phyloP scores from a whole-genome alignment of 1,140 invertebrate species.

The Globodera rostochiensis region DNA sequence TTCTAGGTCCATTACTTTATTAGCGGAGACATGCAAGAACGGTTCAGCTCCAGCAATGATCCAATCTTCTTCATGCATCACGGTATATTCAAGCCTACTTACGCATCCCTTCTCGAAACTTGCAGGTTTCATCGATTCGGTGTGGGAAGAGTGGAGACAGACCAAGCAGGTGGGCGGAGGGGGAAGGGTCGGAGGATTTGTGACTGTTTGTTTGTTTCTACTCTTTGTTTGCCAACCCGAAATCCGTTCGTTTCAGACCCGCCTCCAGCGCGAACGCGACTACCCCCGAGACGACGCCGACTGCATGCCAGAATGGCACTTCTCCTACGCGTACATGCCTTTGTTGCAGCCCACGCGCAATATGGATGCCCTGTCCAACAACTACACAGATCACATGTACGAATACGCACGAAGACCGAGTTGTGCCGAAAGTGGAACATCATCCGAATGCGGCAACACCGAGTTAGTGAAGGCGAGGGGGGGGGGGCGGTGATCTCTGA shows the following conservation, averaged over 20 bases:
- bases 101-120: constrained; percentile 26
- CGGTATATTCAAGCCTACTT: constrained; percentile 34
- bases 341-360: constrained; percentile 50
- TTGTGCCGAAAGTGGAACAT: constrained; percentile 33
- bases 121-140: constrained; percentile 65
- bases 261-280: constrained; percentile 51
- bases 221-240: constrained; percentile 45
- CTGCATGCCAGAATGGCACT: constrained; percentile 52
- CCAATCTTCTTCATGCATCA: constrained; percentile 64
- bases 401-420: constrained; percentile 59
- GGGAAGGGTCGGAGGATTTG: no score
- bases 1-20: constrained; percentile 56
- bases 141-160: constrained; percentile 65
- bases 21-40: constrained; percentile 64
- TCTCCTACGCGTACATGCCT: constrained; percentile 43
- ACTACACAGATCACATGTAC: constrained; percentile 63
- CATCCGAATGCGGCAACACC: constrained; percentile 46
- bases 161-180: constrained; percentile 49
- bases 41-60: constrained; percentile 65
- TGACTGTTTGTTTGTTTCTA: constrained; percentile 46
- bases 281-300: constrained; percentile 51
- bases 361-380: constrained; percentile 61
- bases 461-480: constrained; percentile 32
- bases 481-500: no score
- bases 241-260: constrained; percentile 52